Evolutionary conservation across 2,888 invertebrate genomes (phyloP), one percentile per base, ranked within the genome.

Genomic region (Lycocerus yunnanus): DNA sequence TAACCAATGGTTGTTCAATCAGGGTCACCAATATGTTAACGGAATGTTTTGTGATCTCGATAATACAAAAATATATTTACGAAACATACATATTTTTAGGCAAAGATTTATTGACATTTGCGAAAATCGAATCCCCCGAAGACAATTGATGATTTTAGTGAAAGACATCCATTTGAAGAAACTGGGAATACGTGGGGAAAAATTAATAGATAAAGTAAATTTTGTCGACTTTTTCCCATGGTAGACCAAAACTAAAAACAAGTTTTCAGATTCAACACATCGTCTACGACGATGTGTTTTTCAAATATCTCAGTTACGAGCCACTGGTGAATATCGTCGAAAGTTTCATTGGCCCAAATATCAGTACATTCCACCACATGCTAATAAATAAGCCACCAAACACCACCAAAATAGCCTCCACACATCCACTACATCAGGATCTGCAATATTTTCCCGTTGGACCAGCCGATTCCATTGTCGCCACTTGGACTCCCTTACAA

Each of bases 371-470:
- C 84, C 94, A 97, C 87, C 94, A 94, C 59, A 97, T 97, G 96
- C 88, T 97, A 60, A 96, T 97, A 81, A 96, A 96, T 86, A 95
- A 95, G 83, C 95, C 97, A 0, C 96, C 96, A 0, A 95, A 96
- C 84, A 85, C 90, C 24, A 92, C 92, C 82, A 86, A 87, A 15
- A 86, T 88, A 66, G 89, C 91, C 0, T 90, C 91, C 3, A 85
- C 90, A 11, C 93, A 93, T 84, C 93, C 93, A 0, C 87, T 92
- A 1, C 93, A 93, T 84, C 91, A 93, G 89, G 96, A 97, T 85
- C 86, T 96, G 27, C 93, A 94, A 85, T 97, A 96, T 86, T 96
- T 97, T 85, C 95, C 96, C 9, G 93, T 95, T 86, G 91, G 96
- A 18, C 96, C 96, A 0, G 93, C 93, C 0, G 90, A 95, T 78